Percentiles rank a stretch among this genome's conserved stretches.
phyloP scores from a whole-genome alignment of 2,113 vertebrate species.

The Sterna hirundo region DNA sequence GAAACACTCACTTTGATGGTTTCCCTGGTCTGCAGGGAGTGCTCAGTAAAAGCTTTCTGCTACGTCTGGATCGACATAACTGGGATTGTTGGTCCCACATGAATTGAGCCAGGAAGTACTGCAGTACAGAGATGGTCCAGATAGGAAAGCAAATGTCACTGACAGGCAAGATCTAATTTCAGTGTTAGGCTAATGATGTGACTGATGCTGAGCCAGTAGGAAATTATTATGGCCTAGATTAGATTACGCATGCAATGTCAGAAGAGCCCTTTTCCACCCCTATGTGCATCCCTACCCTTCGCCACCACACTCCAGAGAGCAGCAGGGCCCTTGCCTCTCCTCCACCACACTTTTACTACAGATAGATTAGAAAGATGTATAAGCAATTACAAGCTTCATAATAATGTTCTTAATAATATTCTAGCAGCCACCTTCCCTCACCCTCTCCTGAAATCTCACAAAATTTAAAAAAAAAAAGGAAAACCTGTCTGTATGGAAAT shows the following conservation, averaged over 20 bases:
- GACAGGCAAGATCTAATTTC: conserved; percentile 35
- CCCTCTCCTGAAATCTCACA: neutral
- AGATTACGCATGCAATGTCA: neutral
- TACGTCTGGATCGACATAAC: conserved; percentile 9
- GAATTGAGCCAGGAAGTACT: conserved; percentile 24
- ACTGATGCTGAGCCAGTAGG: conserved; percentile 28
- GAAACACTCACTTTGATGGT: conserved; percentile 46
- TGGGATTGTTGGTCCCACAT: conserved; percentile 18
- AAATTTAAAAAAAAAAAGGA: neutral
- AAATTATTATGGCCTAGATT: conserved; percentile 3
- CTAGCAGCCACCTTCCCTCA: neutral
- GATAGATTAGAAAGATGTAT: neutral
- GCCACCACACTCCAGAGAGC: neutral
- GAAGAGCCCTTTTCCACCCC: neutral
- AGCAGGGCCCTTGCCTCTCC: neutral
- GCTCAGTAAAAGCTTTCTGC: conserved; percentile 44
- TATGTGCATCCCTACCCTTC: neutral
- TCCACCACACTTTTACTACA: neutral
- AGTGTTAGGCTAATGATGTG: neutral
- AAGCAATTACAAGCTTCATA: neutral
- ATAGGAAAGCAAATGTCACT: conserved; percentile 1
- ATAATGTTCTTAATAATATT: neutral
- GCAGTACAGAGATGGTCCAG: neutral
- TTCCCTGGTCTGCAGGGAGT: conserved; percentile 46
- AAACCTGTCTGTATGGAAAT: neutral